Percentiles rank a stretch among this genome's conserved stretches.
Conservation (phyloP, 2,888 invertebrate genomes). For the Teinopalpus imperialis region DNA sequence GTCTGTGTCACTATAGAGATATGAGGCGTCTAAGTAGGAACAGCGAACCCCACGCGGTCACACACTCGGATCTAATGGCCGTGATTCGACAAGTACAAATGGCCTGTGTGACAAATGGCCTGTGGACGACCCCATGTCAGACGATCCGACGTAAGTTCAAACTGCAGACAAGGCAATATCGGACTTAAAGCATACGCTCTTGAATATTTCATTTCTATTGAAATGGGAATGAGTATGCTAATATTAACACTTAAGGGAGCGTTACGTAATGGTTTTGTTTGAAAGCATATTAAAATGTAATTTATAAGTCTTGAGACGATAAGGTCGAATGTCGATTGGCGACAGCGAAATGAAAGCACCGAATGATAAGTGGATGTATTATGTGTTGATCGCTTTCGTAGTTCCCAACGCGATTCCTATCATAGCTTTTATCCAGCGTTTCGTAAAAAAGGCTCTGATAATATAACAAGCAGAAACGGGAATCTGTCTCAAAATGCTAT, state of each 20-base stretch:
- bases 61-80: conserved; percentile 80
- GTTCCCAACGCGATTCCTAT: conserved; percentile 64
- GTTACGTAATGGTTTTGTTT: conserved; percentile 30
- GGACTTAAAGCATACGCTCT: conserved; percentile 50
- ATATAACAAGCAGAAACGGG: conserved; percentile 45
- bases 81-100: conserved; percentile 83
- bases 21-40: conserved; percentile 55
- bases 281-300: conserved; percentile 32
- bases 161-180: conserved; percentile 60
- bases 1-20: conserved; percentile 47
- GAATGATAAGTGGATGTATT: conserved; percentile 61
- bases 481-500: conserved; percentile 56
- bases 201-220: conserved; percentile 36
- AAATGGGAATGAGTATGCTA: conserved; percentile 38
- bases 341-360: conserved; percentile 34
- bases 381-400: conserved; percentile 67
- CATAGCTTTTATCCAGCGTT: conserved; percentile 57
- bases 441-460: conserved; percentile 54
- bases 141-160: conserved; percentile 65
- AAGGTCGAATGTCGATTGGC: conserved; percentile 48
- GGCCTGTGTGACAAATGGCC: conserved; percentile 80
- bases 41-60: conserved; percentile 73
- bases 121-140: conserved; percentile 71
- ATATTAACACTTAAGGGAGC: conserved; percentile 40
- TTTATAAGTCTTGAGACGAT: conserved; percentile 28